Percentiles rank a stretch among this genome's conserved stretches.
phyloP scores from a whole-genome alignment of 1,140 invertebrate species.

The Ceratosolen solmsi region DNA sequence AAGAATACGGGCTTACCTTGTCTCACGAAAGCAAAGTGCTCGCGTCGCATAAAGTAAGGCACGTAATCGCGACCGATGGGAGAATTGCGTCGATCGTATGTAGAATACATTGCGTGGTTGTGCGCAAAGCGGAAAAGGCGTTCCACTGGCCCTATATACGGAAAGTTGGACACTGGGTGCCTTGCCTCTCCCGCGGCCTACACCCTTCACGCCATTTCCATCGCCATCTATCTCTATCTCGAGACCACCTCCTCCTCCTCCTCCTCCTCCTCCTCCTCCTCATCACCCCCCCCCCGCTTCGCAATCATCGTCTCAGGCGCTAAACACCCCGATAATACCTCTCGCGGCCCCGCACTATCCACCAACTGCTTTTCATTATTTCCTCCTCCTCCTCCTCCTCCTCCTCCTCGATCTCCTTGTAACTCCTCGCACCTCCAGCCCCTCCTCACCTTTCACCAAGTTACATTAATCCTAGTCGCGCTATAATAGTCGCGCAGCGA shows the following conservation, averaged over 20 bases:
- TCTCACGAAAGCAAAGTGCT: background rate
- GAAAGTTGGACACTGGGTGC: background rate
- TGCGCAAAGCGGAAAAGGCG: conserved; percentile 1
- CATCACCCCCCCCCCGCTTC: background rate
- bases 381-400: too few species aligned
- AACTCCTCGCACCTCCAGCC: too few species aligned
- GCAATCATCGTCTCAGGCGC: too few species aligned
- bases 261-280: background rate
- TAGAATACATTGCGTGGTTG: conserved; percentile 7
- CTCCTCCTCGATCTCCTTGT: too few species aligned
- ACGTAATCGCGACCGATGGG: background rate
- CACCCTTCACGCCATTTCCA: background rate
- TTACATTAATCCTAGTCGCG: background rate
- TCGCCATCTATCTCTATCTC: too few species aligned
- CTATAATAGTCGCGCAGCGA: background rate
- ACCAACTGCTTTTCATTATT: too few species aligned
- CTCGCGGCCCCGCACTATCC: too few species aligned
- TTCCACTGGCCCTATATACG: conserved; percentile 12
- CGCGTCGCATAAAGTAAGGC: background rate
- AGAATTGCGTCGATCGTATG: conserved; percentile 5
- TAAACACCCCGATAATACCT: too few species aligned
- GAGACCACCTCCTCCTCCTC: too few species aligned
- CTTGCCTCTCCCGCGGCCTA: background rate
- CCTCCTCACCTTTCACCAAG: too few species aligned
- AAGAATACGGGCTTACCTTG: background rate